Evolutionary conservation across 2,113 vertebrate genomes (phyloP), one percentile per base, ranked within the genome.

Genomic region (Morone chrysops): DNA sequence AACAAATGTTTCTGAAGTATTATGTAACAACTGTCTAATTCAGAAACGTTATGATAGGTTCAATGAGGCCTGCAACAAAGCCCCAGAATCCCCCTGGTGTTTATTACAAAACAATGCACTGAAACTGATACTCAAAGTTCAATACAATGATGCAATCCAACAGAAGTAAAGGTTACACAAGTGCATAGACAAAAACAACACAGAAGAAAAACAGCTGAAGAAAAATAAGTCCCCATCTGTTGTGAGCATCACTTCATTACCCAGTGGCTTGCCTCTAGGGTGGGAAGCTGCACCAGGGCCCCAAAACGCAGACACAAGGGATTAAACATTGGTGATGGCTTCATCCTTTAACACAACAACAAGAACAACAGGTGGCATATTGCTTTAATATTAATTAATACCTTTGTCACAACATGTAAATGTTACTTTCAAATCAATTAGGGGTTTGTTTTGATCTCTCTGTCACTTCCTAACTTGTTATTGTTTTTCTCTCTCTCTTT

Each of bases 291-390:
- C 71, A 45, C 40, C 62, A 59, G 13, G 22, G 79, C 4, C 1
- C 22, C 43, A 43, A 31, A 75, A 70, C 14, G 0, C 47, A 38
- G 11, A 75, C 84, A 45, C 85, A 70, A 47, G 75, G 77, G 66
- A 88, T 54, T 53, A 71, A 47, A 13, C 45, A 13, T 47, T 4
- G 70, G 22, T 75, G 20, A 81, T 83, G 87, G 83, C 82, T 77
- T 82, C 63, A 85, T 84, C 51, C 31, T 75, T 68, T 31, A 10
- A n/a, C 48, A 71, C 65, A 87, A 87, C 77, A 90, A 76, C 76
- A 83, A n/a, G 51, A 80, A 71, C 51, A 89, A 71, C 92, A 92
- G 81, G 87, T 90, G 89, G 82, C 70, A 81, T 66, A 45, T 88
- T 73, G 56, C 70, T 51, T 84, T 75, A 78, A 78, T 50, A 48